Evolutionary conservation across 1,140 invertebrate species (phyloP), one percentile per base, ranked within the genome.

Genomic region (Chionoecetes opilio): DNA sequence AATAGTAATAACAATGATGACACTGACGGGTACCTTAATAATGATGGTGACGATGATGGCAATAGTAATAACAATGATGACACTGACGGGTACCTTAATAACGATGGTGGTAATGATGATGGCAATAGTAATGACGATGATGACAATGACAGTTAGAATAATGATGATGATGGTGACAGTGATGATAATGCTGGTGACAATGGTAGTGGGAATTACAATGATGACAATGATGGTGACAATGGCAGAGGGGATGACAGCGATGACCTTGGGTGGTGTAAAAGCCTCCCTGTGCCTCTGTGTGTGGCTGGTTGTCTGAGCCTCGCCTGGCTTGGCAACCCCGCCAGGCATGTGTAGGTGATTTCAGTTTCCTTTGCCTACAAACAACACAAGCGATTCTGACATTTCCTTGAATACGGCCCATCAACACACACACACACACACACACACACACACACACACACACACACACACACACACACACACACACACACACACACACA

Each of bases 131-230:
- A 85, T 85, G 26, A 85, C 26, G 26, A 85, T 85, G 26, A 85
- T 85, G 26, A 85, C 26, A 85, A 85, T 85, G 26, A 85, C 26
- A 85, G 26, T 85, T 8, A 85, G 5, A 85, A 85, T 85, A 85
- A 85, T 85, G 26, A 85, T 85, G 26, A 85, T 85, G 26, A 85
- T 85, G 26, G 26, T 85, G 26, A 85, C 26, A 85, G 26, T 85
- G 26, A 85, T 85, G 26, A 85, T 85, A 85, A 85, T 85, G 26
- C 5, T 85, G 26, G 26, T 85, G 26, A 85, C 26, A 31, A 31
- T 85, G 26, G 26, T 85, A 85, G 26, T 85, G 26, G 26, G 5
- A 85, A 85, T 85, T 8, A 85, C 5, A 85, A 85, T 85, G 26
- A 85, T 85, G 26, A 85, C 5, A 85, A 85, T 31, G 26, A 85